phyloP scores from a whole-genome alignment of 2,113 vertebrate species.

The Gambusia holbrooki region DNA sequence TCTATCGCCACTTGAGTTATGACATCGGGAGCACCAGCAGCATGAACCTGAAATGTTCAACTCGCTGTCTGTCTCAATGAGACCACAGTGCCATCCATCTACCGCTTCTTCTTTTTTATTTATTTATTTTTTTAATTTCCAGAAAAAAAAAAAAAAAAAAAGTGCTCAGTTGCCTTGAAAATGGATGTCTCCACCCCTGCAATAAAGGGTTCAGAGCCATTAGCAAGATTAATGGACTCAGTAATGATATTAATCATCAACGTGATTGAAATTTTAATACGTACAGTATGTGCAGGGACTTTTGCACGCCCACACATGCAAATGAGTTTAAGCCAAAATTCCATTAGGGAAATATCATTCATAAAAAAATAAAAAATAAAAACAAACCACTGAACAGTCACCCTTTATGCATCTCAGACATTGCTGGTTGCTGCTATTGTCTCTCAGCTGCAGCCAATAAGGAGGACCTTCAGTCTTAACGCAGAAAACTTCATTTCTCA shows the following conservation, averaged over 20 bases:
- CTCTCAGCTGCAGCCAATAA: slow-evolving; percentile 5
- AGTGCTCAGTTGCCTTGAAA: slow-evolving; percentile 75
- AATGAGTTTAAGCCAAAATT: slow-evolving; percentile 48
- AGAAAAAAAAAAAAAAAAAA: slow-evolving; percentile 54
- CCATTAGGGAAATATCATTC: slow-evolving; percentile 35
- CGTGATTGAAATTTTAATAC: slow-evolving; percentile 75
- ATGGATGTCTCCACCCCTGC: slow-evolving; percentile 72
- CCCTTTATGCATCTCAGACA: slow-evolving; percentile 26
- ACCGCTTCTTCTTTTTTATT: slow-evolving; percentile 10
- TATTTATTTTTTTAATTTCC: slow-evolving; percentile 19
- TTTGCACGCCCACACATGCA: slow-evolving; percentile 8
- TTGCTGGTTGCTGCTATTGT: slow-evolving; percentile 1
- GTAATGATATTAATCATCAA: slow-evolving; percentile 80
- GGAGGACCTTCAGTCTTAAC: background rate
- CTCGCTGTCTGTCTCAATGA: slow-evolving; percentile 42
- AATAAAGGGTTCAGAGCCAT: slow-evolving; percentile 75
- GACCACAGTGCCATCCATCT: slow-evolving; percentile 37
- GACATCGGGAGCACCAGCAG: slow-evolving; percentile 27
- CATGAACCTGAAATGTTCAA: slow-evolving; percentile 25
- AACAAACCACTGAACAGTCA: slow-evolving; percentile 45
- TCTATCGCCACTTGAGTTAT: slow-evolving; percentile 35
- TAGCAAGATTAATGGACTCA: slow-evolving; percentile 78
- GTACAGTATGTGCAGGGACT: slow-evolving; percentile 22
- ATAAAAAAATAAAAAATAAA: background rate
- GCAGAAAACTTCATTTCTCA: background rate